Conservation (phyloP, 1,140 invertebrate species). For the Drosophila repleta region DNA sequence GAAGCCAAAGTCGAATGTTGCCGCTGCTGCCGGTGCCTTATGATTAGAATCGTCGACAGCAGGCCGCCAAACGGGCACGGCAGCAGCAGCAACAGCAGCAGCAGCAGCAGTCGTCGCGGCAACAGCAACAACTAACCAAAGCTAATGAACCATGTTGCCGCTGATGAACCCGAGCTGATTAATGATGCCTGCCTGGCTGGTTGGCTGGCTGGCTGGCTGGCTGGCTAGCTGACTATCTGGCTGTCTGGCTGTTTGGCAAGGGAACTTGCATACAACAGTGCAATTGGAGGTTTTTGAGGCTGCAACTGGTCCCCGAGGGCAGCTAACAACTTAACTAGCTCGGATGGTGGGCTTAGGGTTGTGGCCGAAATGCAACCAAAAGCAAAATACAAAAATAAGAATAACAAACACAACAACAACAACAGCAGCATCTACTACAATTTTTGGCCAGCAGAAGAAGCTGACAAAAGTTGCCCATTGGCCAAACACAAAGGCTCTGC, state of each 20-base stretch:
- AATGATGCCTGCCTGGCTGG: slow-evolving; percentile 64
- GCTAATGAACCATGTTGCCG: slow-evolving; percentile 81
- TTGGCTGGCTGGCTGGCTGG: slow-evolving; percentile 21
- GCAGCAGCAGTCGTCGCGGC: slow-evolving; percentile 32
- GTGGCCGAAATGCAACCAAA: slow-evolving; percentile 6
- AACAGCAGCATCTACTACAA: slow-evolving; percentile 42
- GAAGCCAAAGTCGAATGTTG: slow-evolving; percentile 17
- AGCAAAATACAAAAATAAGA: slow-evolving; percentile 14
- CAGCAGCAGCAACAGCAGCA: slow-evolving; percentile 30
- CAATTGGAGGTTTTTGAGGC: slow-evolving; percentile 26
- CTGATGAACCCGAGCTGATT: slow-evolving; percentile 80
- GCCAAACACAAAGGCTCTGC: slow-evolving; percentile 68
- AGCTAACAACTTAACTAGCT: slow-evolving; percentile 79
- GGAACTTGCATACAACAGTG: slow-evolving; percentile 36
- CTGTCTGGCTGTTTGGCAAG: slow-evolving; percentile 20
- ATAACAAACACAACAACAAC: slow-evolving; percentile 22
- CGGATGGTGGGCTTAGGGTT: slow-evolving; percentile 69
- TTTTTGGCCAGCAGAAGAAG: slow-evolving; percentile 63
- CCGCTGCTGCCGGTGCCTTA: slow-evolving; percentile 68
- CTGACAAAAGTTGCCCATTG: slow-evolving; percentile 68
- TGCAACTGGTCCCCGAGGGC: slow-evolving; percentile 50
- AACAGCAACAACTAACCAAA: slow-evolving; percentile 69
- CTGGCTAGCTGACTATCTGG: slow-evolving; percentile 9
- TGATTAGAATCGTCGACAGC: slow-evolving; percentile 78
- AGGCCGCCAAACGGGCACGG: slow-evolving; percentile 63